Conservation (phyloP, 2,797 vertebrate species). For the Macropodus opercularis region DNA sequence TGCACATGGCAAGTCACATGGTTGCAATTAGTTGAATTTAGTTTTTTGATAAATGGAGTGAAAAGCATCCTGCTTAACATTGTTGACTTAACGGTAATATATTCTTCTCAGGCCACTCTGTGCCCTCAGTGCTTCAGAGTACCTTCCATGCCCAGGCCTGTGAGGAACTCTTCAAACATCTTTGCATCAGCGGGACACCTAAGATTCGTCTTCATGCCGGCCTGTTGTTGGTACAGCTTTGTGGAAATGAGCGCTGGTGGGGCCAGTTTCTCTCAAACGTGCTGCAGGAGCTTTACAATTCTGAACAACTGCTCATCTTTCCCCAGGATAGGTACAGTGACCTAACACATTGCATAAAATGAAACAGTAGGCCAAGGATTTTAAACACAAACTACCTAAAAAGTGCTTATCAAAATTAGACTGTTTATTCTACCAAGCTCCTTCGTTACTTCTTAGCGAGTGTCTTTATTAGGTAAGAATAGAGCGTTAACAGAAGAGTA, state of each 20-base stretch:
- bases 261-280: slow-evolving; percentile 98
- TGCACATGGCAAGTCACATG: not conserved
- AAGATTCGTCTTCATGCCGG: slow-evolving; percentile 96
- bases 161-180: slow-evolving; percentile 97
- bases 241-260: slow-evolving; percentile 98
- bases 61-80: not conserved
- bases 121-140: slow-evolving; percentile 95
- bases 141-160: slow-evolving; percentile 97
- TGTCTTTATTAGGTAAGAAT: no score
- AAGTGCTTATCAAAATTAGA: no score
- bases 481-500: no score
- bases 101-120: slow-evolving; percentile 87
- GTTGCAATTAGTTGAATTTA: not conserved
- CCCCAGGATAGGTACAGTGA: slow-evolving; percentile 93
- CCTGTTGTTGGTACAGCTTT: slow-evolving; percentile 95
- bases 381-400: no score
- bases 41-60: not conserved
- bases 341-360: no score
- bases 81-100: not conserved
- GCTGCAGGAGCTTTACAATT: slow-evolving; percentile 98
- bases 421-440: no score
- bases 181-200: slow-evolving; percentile 98
- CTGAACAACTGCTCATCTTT: slow-evolving; percentile 97
- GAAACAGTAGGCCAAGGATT: no score
- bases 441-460: no score